Evolutionary conservation across 2,888 invertebrate species (phyloP), one percentile per base, ranked within the genome.

Genomic region (Limnephilus lunatus): DNA sequence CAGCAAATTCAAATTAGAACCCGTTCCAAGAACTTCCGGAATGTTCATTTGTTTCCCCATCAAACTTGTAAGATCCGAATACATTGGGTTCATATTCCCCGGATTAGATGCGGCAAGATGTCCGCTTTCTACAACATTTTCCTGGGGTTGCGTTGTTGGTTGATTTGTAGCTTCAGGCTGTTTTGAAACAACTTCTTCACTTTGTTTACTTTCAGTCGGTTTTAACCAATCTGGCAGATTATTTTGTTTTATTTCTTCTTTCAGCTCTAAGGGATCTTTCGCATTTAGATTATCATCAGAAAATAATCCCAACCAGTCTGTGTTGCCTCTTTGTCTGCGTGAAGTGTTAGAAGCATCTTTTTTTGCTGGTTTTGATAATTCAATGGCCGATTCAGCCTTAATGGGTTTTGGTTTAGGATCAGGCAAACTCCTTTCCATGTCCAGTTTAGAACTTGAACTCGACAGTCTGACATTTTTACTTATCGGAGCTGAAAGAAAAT

Each of bases 281-380:
- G 94, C 94, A 91, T 94, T 94, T 83, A 94, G 94, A 31, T 95
- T 94, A 44, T 95, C 91, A 85, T 92, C 91, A 94, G 95, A 94
- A 94, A 96, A 96, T 94, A 96, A 95, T 48, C 96, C 96, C 2
- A 96, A 94, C 96, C 96, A 96, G 94, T 96, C 96, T 44, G 95
- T 95, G 92, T 94, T 95, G 12, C 95, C 94, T 92, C 95, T 96
- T 44, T 94, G 92, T 90, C 93, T 94, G 94, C 95, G 95, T 39
- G 93, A 90, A 90, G 94, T 93, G 4, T 93, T 39, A 19, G n/a
- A 31, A 15, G 48, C 19, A 80, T 93, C 94, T 85, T 90, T 94
- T 90, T 88, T 92, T 35, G 53, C 81, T 14, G 80, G 31, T 48
- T 90, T 92, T 35, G 85, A 88, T 35, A 88, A 44, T 31, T 91